Base-by-base conservation (phyloP, 2,888 invertebrate genomes). In the Leptinotarsa tumamoca region DNA sequence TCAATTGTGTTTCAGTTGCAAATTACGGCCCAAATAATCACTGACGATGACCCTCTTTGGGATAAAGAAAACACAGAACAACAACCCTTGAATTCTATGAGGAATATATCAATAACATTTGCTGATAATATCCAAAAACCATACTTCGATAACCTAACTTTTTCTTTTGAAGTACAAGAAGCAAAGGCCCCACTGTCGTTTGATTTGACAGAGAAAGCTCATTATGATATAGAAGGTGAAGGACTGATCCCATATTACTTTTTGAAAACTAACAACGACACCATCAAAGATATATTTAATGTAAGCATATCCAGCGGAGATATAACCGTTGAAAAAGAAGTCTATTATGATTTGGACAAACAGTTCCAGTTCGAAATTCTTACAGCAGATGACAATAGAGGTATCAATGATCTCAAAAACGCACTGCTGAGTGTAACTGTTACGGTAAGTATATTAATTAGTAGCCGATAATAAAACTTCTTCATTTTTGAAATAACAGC, bases 331-430 rank as follows among this genome's bases (percentile, higher is more conserved):
- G 72, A 71, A n/a, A 21, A 79, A 1, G 83, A 84, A 63, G 85
- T 93, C 80, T 88, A 91, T 84, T 90, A 92, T 68, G 89, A 89
- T 74, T 83, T 82, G 7, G 82, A 85, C 51, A 83, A 83, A 0
- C 79, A 81, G 1, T 90, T 91, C 83, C 84, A 82, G 0, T 83
- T 93, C 21, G 80, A 84, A 7, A 86, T 93, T 3, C 89, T 90
- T 0, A 91, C 92, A 5, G 89, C 91, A 74, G 91, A 82, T 72
- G 80, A 80, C 67, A 49, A 76, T n/a, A 68, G 63, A 17, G 73
- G 76, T 43, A 51, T 33, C n/a, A 76, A 69, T 67, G 67, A 61
- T 58, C 68, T 80, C 52, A 68, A 71, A 2, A 58, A 75, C 1
- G 80, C 83, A 43, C 68, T 68, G 68, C 58, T 81, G 4, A 49